A percentile compares a stretch with the other conserved stretches of the same genome.
Conservation (phyloP, 2,113 vertebrate species). For the Pseudorhombus dupliciocellatus region DNA sequence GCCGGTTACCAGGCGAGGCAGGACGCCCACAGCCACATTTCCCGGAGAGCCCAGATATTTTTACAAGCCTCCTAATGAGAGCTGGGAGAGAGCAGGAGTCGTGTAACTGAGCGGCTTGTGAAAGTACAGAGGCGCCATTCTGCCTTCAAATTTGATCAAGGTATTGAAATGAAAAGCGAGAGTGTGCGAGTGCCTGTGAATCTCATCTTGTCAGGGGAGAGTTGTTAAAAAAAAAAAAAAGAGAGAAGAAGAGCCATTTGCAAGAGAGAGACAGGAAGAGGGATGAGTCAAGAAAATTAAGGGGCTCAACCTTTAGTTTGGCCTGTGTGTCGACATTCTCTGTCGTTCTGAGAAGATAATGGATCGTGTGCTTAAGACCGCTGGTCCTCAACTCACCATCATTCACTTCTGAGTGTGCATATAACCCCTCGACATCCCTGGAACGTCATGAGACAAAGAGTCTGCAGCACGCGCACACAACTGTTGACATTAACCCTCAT, state of each 20-base stretch:
- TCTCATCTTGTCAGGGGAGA: slow-evolving; percentile 10
- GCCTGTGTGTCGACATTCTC: slow-evolving; percentile 50
- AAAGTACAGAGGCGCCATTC: slow-evolving; percentile 40
- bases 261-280: slow-evolving; percentile 23
- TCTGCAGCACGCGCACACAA: slow-evolving; percentile 35
- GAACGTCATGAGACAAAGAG: slow-evolving; percentile 39
- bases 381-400: slow-evolving; percentile 17
- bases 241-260: too few species aligned
- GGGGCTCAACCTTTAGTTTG: slow-evolving; percentile 60
- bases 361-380: slow-evolving; percentile 41
- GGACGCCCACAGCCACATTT: slow-evolving; percentile 47
- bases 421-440: slow-evolving; percentile 48
- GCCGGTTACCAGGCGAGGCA: slow-evolving; percentile 12
- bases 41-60: slow-evolving; percentile 59
- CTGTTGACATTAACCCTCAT: slow-evolving; percentile 38
- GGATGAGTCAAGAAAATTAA: slow-evolving; percentile 38
- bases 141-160: slow-evolving; percentile 57
- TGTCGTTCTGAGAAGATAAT: slow-evolving; percentile 50
- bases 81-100: slow-evolving; percentile 30
- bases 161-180: slow-evolving; percentile 30
- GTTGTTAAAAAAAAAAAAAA: too few species aligned
- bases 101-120: slow-evolving; percentile 15
- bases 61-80: slow-evolving; percentile 75
- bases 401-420: slow-evolving; percentile 35
- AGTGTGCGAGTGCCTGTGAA: slow-evolving; percentile 6